Evolutionary conservation across 2,797 vertebrate genomes (phyloP), one percentile per base, ranked within the genome.

Genomic region (Bradypodion pumilum): DNA sequence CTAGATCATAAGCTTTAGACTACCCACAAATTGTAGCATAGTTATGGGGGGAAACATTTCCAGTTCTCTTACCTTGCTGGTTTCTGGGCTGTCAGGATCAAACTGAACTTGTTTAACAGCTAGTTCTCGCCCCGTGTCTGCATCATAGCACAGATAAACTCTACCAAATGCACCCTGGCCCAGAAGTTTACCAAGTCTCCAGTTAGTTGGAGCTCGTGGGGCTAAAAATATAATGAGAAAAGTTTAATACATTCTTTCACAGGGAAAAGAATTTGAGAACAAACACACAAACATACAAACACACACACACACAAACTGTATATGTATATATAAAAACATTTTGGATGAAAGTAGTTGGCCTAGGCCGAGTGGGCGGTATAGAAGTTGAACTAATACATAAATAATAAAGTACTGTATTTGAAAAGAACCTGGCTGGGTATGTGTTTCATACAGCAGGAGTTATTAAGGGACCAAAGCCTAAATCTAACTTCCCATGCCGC

Each of bases 41-140:
- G 52, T 12, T 49, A 62, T 52, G 62, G 89, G 85, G 85, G 25
- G 32, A 82, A 46, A 79, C 46, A 59, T 74, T 75, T 59, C 25
- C 1, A 42, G 0, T 66, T 69, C 19, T 59, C 94, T 95, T 91
- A 98, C 98, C 97, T 99, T 99, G 95, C 98, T 99, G 79, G 98
- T 99, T 92, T 99, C 99, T 0, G 98, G 98, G 89, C 98, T 99
- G 84, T 99, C 98, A 0, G 98, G 98, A 93, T 99, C 98, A 94
- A 99, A 99, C 89, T 99, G 98, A 90, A 99, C 99, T 95, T 99
- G 99, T 90, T 99, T 99, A 74, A 99, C 98, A 1, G 99, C 99
- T 90, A 99, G 93, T 87, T 99, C 99, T 91, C 99, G 95, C 85
- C 98, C 99, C 0, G 98, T 99, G 85, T 99, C 99, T 0, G 97